Evolutionary conservation across 2,888 invertebrate genomes (phyloP), one percentile per base, ranked within the genome.

Genomic region (Poecilus cupreus): DNA sequence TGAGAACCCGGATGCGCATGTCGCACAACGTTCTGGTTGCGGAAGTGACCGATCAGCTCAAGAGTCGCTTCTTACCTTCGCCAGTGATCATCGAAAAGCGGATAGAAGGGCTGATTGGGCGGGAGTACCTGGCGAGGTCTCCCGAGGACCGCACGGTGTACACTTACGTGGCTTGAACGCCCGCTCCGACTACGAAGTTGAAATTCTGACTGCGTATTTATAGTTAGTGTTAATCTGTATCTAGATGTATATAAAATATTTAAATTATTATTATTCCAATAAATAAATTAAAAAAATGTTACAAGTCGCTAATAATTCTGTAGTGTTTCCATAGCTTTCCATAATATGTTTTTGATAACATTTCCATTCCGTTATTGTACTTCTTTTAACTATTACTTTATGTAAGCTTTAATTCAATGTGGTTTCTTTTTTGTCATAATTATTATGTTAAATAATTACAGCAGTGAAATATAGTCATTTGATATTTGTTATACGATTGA

Each of bases 1-100:
- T 99, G 99, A 99, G 99, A 90, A 96, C 98, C 70, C 92, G 99
- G 84, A 98, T 98, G 92, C 94, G 95, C 87, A 95, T 99, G 94
- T 93, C 96, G 89, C 97, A 97, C 91, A 98, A 98, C 89, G 93
- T 97, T 86, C 93, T 99, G 84, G 97, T 99, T 83, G 95, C 98
- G 49, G 98, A 99, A 92, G 98, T 99, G 85, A 98, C 98, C 82
- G 97, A 98, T 89, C 98, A 99, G 91, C 91, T 99, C 85, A 97
- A 96, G 90, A 96, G 96, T 86, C 94, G 99, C 88, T 99, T 99
- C 93, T 93, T 98, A 90, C 99, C 99, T 83, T 97, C 97, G 86
- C 99, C 99, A 78, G 97, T 97, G 85, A 96, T 98, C 85, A 99
- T 99, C 89, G 99, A 99, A 92, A 98, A 99, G 90, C 94, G 99